Evolutionary conservation across 2,888 invertebrate genomes (phyloP).

Genomic region (Nesidiocoris tenuis): DNA sequence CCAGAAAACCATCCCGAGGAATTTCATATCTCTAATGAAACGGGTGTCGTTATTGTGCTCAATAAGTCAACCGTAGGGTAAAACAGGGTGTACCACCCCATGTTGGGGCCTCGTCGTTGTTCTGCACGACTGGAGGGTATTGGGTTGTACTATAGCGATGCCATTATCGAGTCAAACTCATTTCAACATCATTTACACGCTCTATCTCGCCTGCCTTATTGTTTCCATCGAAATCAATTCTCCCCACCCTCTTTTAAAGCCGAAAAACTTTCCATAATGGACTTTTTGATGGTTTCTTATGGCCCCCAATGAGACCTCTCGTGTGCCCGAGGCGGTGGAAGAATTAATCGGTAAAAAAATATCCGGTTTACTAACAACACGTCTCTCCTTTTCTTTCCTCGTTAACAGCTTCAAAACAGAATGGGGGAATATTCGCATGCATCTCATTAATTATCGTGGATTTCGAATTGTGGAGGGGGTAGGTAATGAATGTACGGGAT

Average conservation of each 20-base stretch:
- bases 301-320: not conserved
- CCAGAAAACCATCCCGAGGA: conserved; percentile 2
- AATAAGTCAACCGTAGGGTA: conserved; percentile 34
- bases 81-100: conserved; percentile 11
- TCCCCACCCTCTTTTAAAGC: not conserved
- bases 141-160: no score
- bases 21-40: conserved; percentile 41
- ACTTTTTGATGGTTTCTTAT: not conserved
- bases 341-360: no score
- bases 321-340: not conserved
- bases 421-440: no score
- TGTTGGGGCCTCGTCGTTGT: not conserved
- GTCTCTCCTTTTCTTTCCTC: no score
- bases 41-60: conserved; percentile 27
- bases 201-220: not conserved
- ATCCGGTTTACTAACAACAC: no score
- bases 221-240: conserved; percentile 27
- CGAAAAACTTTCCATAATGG: conserved; percentile 17
- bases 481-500: no score
- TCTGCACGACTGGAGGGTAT: conserved; percentile 3
- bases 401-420: no score
- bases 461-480: no score
- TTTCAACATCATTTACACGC: conserved; percentile 38
- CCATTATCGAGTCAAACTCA: conserved; percentile 38
- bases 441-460: no score